Conservation (phyloP, 2,888 invertebrate genomes). For the Drepanosiphum platanoidis region DNA sequence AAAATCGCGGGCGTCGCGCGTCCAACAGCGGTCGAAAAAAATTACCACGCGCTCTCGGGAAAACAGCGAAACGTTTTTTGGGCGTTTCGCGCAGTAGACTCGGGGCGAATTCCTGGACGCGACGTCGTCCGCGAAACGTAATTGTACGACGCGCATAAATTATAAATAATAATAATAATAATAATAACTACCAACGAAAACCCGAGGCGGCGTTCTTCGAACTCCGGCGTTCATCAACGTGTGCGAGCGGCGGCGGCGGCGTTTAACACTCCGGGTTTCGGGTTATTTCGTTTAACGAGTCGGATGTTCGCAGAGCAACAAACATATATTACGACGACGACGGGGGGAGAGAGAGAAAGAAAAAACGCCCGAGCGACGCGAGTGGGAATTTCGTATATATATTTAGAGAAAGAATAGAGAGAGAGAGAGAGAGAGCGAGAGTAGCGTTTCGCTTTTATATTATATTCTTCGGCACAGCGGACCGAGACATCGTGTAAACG, state of each 20-base stretch:
- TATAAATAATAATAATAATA: not conserved
- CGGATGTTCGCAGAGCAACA: not conserved
- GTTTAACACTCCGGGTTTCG: constrained; percentile 23
- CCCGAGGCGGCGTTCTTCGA: not conserved
- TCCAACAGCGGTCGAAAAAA: too few relatives aligned
- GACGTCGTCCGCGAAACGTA: not conserved
- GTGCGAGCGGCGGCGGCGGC: too few relatives aligned
- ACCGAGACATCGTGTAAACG: not conserved
- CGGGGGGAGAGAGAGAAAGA: not conserved
- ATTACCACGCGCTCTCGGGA: too few relatives aligned
- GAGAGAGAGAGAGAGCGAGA: too few relatives aligned
- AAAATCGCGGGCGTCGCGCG: too few relatives aligned
- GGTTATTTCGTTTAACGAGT: constrained; percentile 23
- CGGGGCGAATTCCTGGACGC: not conserved
- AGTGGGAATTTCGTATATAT: not conserved
- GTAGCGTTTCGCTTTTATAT: constrained; percentile 1
- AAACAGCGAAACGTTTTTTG: not conserved
- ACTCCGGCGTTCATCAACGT: not conserved
- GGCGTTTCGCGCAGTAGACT: not conserved
- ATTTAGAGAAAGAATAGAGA: too few relatives aligned
- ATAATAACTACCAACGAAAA: not conserved
- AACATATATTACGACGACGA: not conserved
- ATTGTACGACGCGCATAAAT: constrained; percentile 12
- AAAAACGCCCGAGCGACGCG: not conserved
- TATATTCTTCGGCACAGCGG: not conserved